Base-by-base conservation (phyloP, 2,888 invertebrate species). In the Hecatera dysodea region DNA sequence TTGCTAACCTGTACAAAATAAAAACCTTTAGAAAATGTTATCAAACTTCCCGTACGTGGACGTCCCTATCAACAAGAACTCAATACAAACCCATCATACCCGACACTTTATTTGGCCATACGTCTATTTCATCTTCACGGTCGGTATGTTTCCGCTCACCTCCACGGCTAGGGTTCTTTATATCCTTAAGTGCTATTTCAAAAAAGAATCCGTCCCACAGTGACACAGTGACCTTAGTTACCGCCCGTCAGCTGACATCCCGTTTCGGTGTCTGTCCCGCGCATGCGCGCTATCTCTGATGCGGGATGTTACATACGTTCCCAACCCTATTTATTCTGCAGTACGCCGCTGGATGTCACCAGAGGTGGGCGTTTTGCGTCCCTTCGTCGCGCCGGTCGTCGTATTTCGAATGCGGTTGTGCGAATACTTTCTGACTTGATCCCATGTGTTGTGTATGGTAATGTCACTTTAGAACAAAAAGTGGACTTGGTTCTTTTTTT, bases 191-290 rank as follows among this genome's bases (percentile, higher is more conserved):
- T 73, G 68, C 59, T 72, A 61, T 78, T 82, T 80, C 57, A 81
- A 79, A 73, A 81, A 85, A 81, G 63, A 69, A 81, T 77, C 74
- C 68, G 52, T 78, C 81, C 72, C 75, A 81, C 82, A 86, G 83
- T 94, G 93, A 94, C 95, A 95, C 91, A 93, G 89, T 95, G 93
- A 95, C 95, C 95, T 93, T 92, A 93, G 90, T 90, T 89, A 85
- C 88, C 89, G 87, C 81, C 90, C 89, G 90, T 92, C 95, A 95
- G 95, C 94, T 94, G 94, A 94, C 90, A 88, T 90, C 90, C 89
- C 87, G 87, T 88, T 85, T 89, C 77, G 81, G 87, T 84, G 78
- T 76, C 62, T 69, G 71, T 72, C 57, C 74, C 78, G 81, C 94
- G 94, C 94, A 87, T 90, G 95, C 95, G 95, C 85, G 71, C 29